Percentiles rank a stretch among this genome's conserved stretches.
Evolutionary conservation across 2,797 vertebrate species (phyloP).

Genomic region (Onychomys arenicola): DNA sequence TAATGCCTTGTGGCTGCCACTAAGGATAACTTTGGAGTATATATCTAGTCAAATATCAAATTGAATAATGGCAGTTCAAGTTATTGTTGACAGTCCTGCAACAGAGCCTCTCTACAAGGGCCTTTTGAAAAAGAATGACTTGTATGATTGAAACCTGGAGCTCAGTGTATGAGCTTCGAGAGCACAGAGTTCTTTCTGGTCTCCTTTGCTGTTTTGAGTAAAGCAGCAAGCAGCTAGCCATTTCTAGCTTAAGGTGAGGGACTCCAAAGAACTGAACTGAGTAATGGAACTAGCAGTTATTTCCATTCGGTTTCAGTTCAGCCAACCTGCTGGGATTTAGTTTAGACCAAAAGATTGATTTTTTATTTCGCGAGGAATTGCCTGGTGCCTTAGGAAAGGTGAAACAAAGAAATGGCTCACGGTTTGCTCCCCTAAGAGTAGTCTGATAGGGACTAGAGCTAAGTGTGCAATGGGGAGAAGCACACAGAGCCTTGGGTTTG

Average conservation of each 20-base stretch:
- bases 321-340: not conserved
- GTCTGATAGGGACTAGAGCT: not conserved
- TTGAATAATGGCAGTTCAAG: not conserved
- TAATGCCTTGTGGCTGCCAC: not conserved
- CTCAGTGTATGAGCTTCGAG: not conserved
- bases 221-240: not conserved
- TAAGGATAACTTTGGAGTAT: not conserved
- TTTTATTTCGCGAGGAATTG: not conserved
- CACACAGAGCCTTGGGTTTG: not conserved
- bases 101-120: not conserved
- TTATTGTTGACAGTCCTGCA: not conserved
- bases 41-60: not conserved
- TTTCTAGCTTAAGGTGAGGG: not conserved
- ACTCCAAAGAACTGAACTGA: not conserved
- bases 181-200: not conserved
- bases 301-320: not conserved
- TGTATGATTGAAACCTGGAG: not conserved
- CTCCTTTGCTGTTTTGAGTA: not conserved
- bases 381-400: not conserved
- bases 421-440: not conserved
- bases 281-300: not conserved
- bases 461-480: not conserved
- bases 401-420: not conserved
- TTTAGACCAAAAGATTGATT: not conserved
- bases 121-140: not conserved